Conservation (phyloP, 2,888 invertebrate species). For the Cryptocephalus moraei region DNA sequence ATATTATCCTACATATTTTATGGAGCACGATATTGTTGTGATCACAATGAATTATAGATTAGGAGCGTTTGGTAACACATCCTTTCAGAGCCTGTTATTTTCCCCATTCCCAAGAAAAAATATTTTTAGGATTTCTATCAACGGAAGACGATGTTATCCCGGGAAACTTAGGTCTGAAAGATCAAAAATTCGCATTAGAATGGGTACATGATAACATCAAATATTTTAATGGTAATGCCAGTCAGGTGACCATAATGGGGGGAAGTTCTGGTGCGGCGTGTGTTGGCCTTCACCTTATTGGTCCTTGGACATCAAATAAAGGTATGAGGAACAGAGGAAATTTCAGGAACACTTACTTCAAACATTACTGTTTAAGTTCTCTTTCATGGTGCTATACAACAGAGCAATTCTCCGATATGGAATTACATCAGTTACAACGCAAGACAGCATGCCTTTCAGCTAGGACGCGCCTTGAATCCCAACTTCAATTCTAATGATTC, state of each 20-base stretch:
- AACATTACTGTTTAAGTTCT: conserved; percentile 2
- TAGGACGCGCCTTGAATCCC: conserved; percentile 3
- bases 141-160: conserved; percentile 8
- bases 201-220: conserved; percentile 6
- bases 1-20: no score
- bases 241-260: conserved; percentile 5
- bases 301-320: not conserved
- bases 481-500: conserved; percentile 5
- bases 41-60: no score
- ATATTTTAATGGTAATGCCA: conserved; percentile 4
- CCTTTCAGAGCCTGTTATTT: no score
- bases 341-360: not conserved
- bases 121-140: not conserved
- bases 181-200: conserved; percentile 3
- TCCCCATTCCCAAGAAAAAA: no score
- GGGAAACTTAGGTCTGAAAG: conserved; percentile 6
- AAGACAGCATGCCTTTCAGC: conserved; percentile 6
- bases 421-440: conserved; percentile 4
- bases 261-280: conserved; percentile 6
- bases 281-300: conserved; percentile 3
- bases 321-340: not conserved
- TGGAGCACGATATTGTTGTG: no score
- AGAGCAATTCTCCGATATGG: conserved; percentile 9
- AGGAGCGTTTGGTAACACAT: no score
- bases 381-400: conserved; percentile 9